Base-by-base conservation (phyloP, 2,888 invertebrate species). In the Acronicta alni region DNA sequence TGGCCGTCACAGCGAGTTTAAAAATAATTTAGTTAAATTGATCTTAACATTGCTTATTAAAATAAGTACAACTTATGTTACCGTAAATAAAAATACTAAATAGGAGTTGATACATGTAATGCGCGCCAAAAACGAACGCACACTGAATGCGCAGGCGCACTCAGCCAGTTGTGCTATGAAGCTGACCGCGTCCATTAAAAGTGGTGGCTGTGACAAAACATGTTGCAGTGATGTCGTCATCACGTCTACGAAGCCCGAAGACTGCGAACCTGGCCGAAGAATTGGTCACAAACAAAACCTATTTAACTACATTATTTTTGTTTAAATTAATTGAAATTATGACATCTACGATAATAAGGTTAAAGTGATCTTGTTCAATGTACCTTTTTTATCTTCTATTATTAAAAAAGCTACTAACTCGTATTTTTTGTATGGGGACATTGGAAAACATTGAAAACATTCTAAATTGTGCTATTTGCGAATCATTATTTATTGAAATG, bases 131-230 rank as follows among this genome's bases (percentile, higher is more conserved):
- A 72, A 30, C 54, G 42, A 66, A 58, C 66, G 73, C 66, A 64
- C 75, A 78, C 78, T 77, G 75, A 60, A 53, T 45, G 60, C 67
- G 63, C 44, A 8, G 3, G 61, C 73, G 75, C 73, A 60, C 48
- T 47, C 35, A 32, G 26, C 0, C 48, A 67, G 57, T 57, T 41
- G 60, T 54, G 57, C 59, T 62, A 54, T 65, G 20, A 65, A 64
- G 35, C 39, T 14, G 41, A 51, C 47, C 51, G 51, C 52, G 35
- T 49, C 54, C 43, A 38, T 57, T 58, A 43, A 26, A 57, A 54
- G 54, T 43, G 44, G 54, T 41, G 46, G 44, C 38, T 42, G 47
- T 56, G 64, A 72, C 72, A 59, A 74, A 73, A 51, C 52, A 51
- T 47, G 48, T 57, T 39, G 59, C 49, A 48, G 32, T 54, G 38